These are phyloP conservation scores for Odontamblyopus lacepedii DNA, from an alignment of 2,797 vertebrate species.

Conservation along the genomic window DNA sequence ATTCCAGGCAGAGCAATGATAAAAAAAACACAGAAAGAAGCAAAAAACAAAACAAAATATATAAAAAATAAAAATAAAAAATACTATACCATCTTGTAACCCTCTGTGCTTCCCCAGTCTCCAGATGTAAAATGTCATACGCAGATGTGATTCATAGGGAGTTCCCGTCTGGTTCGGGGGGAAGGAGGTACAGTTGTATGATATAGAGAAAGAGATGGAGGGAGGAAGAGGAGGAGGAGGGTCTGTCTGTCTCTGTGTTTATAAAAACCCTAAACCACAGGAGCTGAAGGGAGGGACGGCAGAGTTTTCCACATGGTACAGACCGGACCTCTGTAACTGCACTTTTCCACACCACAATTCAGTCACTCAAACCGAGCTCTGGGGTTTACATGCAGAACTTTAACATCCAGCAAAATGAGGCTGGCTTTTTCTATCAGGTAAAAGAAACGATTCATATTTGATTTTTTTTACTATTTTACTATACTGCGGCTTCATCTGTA, in stretches of 20 bases:
- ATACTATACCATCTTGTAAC: no score
- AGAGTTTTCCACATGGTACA: neutral
- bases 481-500: no score
- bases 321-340: neutral
- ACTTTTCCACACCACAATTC: slow-evolving; percentile 1
- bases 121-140: neutral
- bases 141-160: slow-evolving; percentile 4
- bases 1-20: no score
- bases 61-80: no score
- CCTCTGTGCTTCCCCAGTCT: neutral
- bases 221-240: no score
- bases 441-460: neutral
- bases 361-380: neutral
- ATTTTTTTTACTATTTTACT: no score
- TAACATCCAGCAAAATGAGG: neutral
- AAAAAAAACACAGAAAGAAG: no score
- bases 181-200: neutral
- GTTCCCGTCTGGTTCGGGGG: neutral
- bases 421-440: neutral
- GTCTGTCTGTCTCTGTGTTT: neutral
- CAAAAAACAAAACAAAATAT: no score
- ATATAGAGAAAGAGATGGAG: neutral
- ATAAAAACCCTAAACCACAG: no score
- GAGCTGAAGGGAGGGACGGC: neutral
- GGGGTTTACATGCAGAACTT: neutral